Evolutionary conservation across 1,140 invertebrate genomes (phyloP).

Genomic region (Achroia grisella): DNA sequence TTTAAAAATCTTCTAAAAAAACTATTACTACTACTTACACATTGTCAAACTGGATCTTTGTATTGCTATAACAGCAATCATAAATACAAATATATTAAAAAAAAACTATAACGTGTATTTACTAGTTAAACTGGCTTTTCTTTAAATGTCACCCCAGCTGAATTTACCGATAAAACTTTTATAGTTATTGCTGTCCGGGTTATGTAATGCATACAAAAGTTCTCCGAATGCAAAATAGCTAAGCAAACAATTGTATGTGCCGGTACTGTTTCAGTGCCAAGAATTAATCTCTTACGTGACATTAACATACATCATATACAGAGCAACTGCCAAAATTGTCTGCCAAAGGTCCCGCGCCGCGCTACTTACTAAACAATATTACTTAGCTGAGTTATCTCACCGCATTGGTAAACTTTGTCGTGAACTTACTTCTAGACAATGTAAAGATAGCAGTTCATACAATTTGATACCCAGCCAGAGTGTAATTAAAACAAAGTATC

Average conservation of each 20-base stretch:
- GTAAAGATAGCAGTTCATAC: not conserved
- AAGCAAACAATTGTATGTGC: slow-evolving; percentile 49
- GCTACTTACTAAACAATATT: slow-evolving; percentile 62
- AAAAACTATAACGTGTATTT: not conserved
- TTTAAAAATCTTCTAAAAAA: no score
- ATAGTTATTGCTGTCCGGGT: slow-evolving; percentile 9
- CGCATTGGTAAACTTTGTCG: slow-evolving; percentile 11
- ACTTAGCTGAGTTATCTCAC: slow-evolving; percentile 44
- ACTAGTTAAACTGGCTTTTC: not conserved
- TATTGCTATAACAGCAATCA: no score
- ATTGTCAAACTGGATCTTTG: no score
- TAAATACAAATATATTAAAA: no score
- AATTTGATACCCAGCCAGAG: no score
- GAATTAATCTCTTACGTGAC: slow-evolving; percentile 66
- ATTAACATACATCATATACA: slow-evolving; percentile 63
- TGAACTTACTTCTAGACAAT: not conserved
- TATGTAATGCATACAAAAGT: slow-evolving; percentile 18
- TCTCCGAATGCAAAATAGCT: slow-evolving; percentile 38
- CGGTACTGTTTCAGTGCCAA: slow-evolving; percentile 55
- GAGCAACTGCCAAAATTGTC: slow-evolving; percentile 59
- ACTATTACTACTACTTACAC: no score
- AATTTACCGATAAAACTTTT: slow-evolving; percentile 16
- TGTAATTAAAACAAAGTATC: no score
- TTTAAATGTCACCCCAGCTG: slow-evolving; percentile 10
- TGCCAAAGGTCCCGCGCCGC: slow-evolving; percentile 34